Conservation (phyloP, 2,888 invertebrate species). For the Habroteleia sp. region DNA sequence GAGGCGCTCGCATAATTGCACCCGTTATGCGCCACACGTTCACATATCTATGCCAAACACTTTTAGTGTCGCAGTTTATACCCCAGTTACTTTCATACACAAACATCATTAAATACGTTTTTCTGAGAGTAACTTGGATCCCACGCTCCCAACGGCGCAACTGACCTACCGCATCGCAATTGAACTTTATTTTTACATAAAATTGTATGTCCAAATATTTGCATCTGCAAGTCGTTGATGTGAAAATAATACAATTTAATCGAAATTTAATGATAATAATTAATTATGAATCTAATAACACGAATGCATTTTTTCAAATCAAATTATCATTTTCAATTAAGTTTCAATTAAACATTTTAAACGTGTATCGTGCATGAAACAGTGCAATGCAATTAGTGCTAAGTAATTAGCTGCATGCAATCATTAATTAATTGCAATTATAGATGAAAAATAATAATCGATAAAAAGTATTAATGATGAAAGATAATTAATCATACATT, state of each 20-base stretch:
- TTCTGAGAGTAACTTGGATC: slow-evolving; percentile 71
- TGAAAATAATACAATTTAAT: slow-evolving; percentile 7
- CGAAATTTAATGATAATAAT: slow-evolving; percentile 4
- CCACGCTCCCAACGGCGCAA: slow-evolving; percentile 75
- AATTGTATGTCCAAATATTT: slow-evolving; percentile 28
- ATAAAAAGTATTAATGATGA: no score
- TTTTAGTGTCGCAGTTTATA: slow-evolving; percentile 43
- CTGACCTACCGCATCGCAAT: slow-evolving; percentile 71
- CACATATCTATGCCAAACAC: slow-evolving; percentile 53
- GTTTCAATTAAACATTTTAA: no score
- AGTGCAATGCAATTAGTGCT: no score
- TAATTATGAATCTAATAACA: no score
- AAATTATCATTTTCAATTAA: no score
- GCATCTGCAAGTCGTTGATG: neutral
- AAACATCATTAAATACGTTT: slow-evolving; percentile 60
- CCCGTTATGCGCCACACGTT: slow-evolving; percentile 51
- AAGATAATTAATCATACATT: no score
- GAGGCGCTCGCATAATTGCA: slow-evolving; percentile 44
- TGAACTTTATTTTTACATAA: slow-evolving; percentile 23
- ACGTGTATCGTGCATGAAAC: no score
- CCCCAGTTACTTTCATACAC: slow-evolving; percentile 59
- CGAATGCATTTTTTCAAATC: no score
- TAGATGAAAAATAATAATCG: no score
- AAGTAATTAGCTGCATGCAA: no score
- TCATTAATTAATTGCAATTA: no score